Evolutionary conservation across 1,140 invertebrate species (phyloP), one percentile per base, ranked within the genome.

Genomic region (Planococcus citri): DNA sequence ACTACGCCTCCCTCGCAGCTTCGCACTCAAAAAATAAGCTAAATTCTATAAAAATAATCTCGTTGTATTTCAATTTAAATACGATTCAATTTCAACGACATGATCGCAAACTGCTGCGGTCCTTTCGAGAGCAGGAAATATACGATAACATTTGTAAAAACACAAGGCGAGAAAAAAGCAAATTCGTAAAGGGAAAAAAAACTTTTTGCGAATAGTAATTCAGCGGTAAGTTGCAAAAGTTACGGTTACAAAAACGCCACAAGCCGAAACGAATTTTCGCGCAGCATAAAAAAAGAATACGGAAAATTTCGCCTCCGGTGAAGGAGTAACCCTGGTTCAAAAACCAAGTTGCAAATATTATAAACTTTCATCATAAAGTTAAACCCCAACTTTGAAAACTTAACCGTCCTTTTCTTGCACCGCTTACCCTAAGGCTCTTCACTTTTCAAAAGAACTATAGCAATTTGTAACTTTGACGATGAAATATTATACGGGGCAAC

Each of bases 291-390:
- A 51, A 51, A n/a, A n/a, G n/a, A n/a, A 51, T 51, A 51, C 41
- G 41, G 41, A 51, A 51, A 51, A 51, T 51, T 51, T 51, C 41
- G 41, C 41, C 41, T 51, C 41, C 41, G 41, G 41, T 51, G 10
- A 51, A 51, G 41, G 41, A 51, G 41, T 51, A 51, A 51, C 41
- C 41, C 41, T 51, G 41, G 41, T 51, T 51, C 41, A 51, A 51
- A 51, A 51, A 51, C 41, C 41, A 51, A 51, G 41, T 51, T 51
- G 41, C 6, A 51, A 51, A 51, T 51, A 51, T 51, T 51, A 51
- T 51, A 51, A 51, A 51, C 41, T 51, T 51, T 51, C 41, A 51
- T 51, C 41, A 51, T 51, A 51, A 51, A 51, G 41, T 51, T 51
- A 51, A 51, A 51, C 41, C 41, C 41, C 41, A 51, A 51, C 41